These are phyloP conservation scores for Folsomia manolachei DNA, from an alignment of 2,888 invertebrate species.

Conservation along the genomic window DNA sequence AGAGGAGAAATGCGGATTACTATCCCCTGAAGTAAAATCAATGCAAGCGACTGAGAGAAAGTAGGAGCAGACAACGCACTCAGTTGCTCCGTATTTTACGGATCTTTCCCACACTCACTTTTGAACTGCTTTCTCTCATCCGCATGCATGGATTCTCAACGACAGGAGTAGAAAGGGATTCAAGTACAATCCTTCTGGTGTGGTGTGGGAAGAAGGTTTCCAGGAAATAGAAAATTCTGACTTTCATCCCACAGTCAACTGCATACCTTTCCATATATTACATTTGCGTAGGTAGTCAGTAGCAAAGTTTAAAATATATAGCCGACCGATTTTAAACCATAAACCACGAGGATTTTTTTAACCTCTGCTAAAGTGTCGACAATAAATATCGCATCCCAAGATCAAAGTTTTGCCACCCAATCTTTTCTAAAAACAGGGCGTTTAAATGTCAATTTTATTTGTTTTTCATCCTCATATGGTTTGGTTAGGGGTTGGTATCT, in stretches of 20 bases:
- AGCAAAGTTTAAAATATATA: too few species aligned
- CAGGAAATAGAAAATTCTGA: background rate
- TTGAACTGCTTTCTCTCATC: too few species aligned
- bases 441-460: background rate
- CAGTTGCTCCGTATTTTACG: background rate
- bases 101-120: background rate
- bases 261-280: background rate
- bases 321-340: background rate
- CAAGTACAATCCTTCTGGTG: background rate
- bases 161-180: too few species aligned
- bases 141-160: background rate
- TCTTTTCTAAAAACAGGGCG: background rate
- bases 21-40: slow-evolving; percentile 26
- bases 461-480: too few species aligned
- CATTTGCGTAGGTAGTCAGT: too few species aligned
- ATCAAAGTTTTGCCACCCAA: background rate
- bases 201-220: background rate
- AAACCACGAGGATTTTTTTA: background rate
- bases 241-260: background rate
- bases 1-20: background rate
- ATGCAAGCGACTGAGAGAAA: slow-evolving; percentile 22
- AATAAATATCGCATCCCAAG: background rate
- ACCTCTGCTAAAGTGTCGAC: background rate
- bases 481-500: too few species aligned
- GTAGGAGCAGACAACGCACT: background rate